Base-by-base conservation (phyloP, 1,140 invertebrate species). In the Adelges cooleyi region DNA sequence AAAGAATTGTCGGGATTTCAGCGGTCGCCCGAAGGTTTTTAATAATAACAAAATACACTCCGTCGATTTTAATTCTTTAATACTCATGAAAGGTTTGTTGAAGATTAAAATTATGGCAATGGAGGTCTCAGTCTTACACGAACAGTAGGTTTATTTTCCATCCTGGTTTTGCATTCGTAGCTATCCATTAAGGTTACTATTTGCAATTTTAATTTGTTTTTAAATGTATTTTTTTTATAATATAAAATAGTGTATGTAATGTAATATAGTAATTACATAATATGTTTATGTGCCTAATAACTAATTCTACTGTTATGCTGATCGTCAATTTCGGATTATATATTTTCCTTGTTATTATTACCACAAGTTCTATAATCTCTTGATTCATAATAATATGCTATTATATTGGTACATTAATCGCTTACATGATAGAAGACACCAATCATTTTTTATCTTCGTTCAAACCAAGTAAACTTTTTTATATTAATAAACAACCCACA, bases 1-100 rank as follows among this genome's bases (percentile, higher is more conserved):
- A 59, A 59, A 59, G 53, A 44, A 59, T 59, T 40, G 52, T 18
- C n/a, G 27, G 18, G 53, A n/a, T n/a, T n/a, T n/a, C n/a, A n/a
- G 22, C 40, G 17, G 53, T 23, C n/a, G 38, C 44, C 53, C 33
- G 17, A 27, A 59, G 53, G 53, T 25, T 59, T 59, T 27, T 18
- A 59, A 59, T 27, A 42, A 59, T 42, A 59, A 59, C 44, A 10
- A 0, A 13, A 59, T 25, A 11, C 17, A 40, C 27, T 42, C n/a
- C 20, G 13, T 54, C 17, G 15, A 44, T 17, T 38, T 4, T 38
- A 22, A n/a, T 33, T 5, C 18, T 51, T 53, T 53, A 65, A 65
- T 65, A 50, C n/a, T 38, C 27, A 50, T 62, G 54, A 67, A 42
- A 59, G 65, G 46, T 65, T 33, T 22, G 15, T 22, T 25, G 15